A percentile compares a stretch with the other conserved stretches of the same genome.
phyloP scores from a whole-genome alignment of 2,113 vertebrate genomes.

The Triplophysa rosa region DNA sequence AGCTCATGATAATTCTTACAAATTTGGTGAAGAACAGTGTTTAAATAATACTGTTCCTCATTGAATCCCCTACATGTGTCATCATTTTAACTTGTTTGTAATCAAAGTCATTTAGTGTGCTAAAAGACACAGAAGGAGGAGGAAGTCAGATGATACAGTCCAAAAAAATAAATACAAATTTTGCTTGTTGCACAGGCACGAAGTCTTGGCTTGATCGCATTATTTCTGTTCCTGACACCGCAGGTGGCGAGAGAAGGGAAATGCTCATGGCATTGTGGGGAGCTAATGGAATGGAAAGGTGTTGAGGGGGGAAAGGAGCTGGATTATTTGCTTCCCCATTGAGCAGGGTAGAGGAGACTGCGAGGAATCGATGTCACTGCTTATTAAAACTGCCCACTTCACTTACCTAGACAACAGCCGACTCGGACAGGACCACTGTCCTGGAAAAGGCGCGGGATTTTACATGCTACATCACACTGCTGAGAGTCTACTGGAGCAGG shows the following conservation, averaged over 20 bases:
- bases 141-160: too few species aligned
- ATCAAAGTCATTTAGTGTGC: too few species aligned
- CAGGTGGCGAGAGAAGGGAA: constrained; percentile 8
- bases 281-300: constrained; percentile 38
- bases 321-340: constrained; percentile 31
- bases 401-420: constrained; percentile 37
- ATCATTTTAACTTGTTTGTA: too few species aligned
- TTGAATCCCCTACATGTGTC: too few species aligned
- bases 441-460: constrained; percentile 26
- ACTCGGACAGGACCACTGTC: background rate
- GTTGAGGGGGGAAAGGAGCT: constrained; percentile 4
- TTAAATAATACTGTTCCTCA: too few species aligned
- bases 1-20: too few species aligned
- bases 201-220: constrained; percentile 23
- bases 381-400: constrained; percentile 46
- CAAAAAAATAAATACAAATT: background rate
- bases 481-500: constrained; percentile 4
- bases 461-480: constrained; percentile 18
- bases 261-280: background rate
- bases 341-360: constrained; percentile 20
- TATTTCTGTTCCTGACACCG: constrained; percentile 11
- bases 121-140: too few species aligned
- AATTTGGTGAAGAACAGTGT: too few species aligned
- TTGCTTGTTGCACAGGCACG: background rate
- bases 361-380: constrained; percentile 33